Conservation (phyloP, 2,113 vertebrate species). For the Uria aalge region DNA sequence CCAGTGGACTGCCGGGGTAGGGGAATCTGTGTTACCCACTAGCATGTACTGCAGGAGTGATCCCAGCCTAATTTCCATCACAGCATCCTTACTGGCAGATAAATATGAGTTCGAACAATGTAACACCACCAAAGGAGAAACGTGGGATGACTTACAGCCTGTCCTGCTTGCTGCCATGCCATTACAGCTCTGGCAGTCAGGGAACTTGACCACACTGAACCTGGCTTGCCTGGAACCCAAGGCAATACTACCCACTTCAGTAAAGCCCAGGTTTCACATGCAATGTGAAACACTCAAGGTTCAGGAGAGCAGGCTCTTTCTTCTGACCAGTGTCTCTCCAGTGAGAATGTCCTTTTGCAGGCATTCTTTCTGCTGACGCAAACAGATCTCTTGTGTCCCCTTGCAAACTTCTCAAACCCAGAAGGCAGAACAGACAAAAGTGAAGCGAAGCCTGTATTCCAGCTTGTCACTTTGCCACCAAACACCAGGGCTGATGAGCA, state of each 20-base stretch:
- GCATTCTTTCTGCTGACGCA: background rate
- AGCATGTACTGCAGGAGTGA: background rate
- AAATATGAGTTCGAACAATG: accelerated
- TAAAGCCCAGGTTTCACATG: background rate
- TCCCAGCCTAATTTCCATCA: background rate
- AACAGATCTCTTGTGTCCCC: background rate
- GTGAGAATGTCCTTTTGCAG: background rate
- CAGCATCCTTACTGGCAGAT: background rate
- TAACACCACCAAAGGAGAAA: background rate
- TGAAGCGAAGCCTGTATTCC: background rate
- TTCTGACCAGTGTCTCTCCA: background rate
- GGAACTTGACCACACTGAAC: background rate
- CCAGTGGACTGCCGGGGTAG: accelerated
- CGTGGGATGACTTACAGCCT: background rate
- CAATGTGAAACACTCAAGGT: background rate
- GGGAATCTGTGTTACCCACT: background rate
- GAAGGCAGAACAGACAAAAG: background rate
- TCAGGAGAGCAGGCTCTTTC: background rate
- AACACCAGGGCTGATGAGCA: background rate
- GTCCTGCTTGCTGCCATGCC: background rate
- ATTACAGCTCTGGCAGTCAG: background rate
- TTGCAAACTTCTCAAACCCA: background rate
- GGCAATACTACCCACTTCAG: background rate
- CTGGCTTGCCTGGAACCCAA: background rate
- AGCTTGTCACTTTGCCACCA: background rate